Percentiles rank a stretch among this genome's conserved stretches.
These are phyloP conservation scores for Psophia crepitans DNA, from an alignment of 2,113 vertebrate genomes.

Conservation along the genomic window DNA sequence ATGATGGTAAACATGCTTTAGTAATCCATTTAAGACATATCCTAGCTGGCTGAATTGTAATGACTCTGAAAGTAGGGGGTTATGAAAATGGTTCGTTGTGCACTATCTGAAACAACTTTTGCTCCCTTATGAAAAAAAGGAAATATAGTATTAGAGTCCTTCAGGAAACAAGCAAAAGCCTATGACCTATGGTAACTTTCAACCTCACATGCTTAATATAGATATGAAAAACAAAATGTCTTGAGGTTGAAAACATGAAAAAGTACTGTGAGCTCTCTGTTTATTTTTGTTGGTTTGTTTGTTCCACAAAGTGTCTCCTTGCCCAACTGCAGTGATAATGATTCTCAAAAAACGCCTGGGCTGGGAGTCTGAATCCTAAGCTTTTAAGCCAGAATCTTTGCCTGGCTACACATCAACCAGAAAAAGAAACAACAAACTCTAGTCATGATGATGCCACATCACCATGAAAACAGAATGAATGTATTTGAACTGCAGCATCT, in stretches of 20 bases:
- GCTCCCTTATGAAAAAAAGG: not conserved
- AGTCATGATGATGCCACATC: conserved; percentile 12
- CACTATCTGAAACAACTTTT: not conserved
- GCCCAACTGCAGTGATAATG: not conserved
- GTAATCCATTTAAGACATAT: not conserved
- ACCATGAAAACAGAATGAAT: not conserved
- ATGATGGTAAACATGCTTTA: not conserved
- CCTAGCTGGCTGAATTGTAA: not conserved
- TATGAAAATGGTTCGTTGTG: not conserved
- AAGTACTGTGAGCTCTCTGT: not conserved
- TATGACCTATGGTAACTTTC: not conserved
- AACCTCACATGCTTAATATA: not conserved
- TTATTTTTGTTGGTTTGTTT: conserved; percentile 40
- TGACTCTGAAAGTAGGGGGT: not conserved
- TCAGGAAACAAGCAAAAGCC: not conserved
- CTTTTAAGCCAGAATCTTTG: conserved; percentile 25
- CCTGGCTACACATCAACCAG: conserved; percentile 33
- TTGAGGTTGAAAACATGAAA: not conserved
- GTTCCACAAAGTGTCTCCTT: not conserved
- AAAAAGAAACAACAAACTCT: conserved; percentile 24
- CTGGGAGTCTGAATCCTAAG: not conserved
- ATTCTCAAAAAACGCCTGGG: not conserved
- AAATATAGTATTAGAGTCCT: not conserved
- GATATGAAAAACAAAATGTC: not conserved
- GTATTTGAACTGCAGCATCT: not conserved